Evolutionary conservation across 2,888 invertebrate species (phyloP).

Genomic region (Sialis fuliginosa): DNA sequence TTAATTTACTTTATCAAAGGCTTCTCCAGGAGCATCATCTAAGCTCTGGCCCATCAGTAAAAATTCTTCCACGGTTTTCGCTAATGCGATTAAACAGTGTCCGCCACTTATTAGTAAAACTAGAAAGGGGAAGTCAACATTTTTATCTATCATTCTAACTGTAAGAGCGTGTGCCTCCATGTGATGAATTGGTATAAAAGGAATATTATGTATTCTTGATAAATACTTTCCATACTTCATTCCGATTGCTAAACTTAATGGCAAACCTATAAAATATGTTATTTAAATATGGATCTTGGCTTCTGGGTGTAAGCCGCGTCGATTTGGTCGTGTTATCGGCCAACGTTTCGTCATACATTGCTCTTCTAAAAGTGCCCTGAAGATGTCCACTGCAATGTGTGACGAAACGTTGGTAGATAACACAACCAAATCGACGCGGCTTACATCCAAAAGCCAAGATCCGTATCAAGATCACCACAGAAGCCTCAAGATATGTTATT

Average conservation of each 20-base stretch:
- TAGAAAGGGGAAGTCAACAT: constrained; percentile 72
- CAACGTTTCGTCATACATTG: constrained; percentile 1
- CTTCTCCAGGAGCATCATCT: constrained; percentile 87
- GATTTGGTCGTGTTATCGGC: too few relatives aligned
- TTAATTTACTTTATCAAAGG: constrained; percentile 65
- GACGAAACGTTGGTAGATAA: too few relatives aligned
- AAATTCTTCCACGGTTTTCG: constrained; percentile 55
- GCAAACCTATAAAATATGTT: constrained; percentile 34
- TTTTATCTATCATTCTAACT: constrained; percentile 49
- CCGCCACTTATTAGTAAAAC: constrained; percentile 86
- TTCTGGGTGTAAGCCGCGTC: too few relatives aligned
- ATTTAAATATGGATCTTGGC: not conserved
- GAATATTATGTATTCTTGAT: constrained; percentile 45
- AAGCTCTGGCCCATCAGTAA: constrained; percentile 56
- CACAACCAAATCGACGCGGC: too few relatives aligned
- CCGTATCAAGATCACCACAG: too few relatives aligned
- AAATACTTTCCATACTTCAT: constrained; percentile 65
- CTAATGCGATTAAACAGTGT: constrained; percentile 69
- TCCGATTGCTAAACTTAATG: constrained; percentile 63
- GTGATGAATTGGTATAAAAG: constrained; percentile 91
- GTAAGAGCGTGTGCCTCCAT: constrained; percentile 98
- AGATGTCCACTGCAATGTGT: too few relatives aligned
- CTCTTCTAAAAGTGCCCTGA: too few relatives aligned
- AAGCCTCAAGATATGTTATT: constrained; percentile 1
- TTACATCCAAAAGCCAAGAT: too few relatives aligned